phyloP scores from a whole-genome alignment of 2,797 vertebrate genomes.

The Phoeniculus purpureus region DNA sequence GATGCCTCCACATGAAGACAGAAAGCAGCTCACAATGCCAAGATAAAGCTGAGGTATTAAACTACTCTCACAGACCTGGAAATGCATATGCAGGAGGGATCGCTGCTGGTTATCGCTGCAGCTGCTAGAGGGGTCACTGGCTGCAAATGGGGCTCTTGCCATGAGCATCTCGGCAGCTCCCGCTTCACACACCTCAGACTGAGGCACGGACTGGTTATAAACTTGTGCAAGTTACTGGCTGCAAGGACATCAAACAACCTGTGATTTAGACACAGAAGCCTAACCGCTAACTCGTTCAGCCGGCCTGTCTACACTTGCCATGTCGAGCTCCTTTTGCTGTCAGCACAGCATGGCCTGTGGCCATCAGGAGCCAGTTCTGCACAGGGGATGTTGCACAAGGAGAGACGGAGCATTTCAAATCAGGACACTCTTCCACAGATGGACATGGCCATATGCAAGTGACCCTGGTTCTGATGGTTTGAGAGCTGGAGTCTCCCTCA shows the following conservation, averaged over 20 bases:
- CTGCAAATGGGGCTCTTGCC: not conserved
- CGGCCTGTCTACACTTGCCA: not conserved
- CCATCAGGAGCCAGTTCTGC: not conserved
- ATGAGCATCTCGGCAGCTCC: not conserved
- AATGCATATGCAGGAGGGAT: not conserved
- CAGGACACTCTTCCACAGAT: rapidly evolving
- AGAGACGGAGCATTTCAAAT: not conserved
- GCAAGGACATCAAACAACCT: not conserved
- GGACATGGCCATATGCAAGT: rapidly evolving
- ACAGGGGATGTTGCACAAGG: not conserved
- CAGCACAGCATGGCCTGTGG: rapidly evolving
- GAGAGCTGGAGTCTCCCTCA: not conserved
- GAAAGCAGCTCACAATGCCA: constrained; percentile 21
- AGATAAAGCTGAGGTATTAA: constrained; percentile 15
- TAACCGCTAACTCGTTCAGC: not conserved
- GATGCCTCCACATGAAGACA: constrained; percentile 58
- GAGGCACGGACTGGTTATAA: not conserved
- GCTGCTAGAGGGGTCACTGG: constrained; percentile 1
- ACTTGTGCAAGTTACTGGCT: not conserved
- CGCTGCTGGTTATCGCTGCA: not conserved
- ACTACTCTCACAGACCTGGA: not conserved
- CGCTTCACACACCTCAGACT: rapidly evolving
- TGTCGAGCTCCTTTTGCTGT: not conserved
- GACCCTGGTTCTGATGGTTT: not conserved
- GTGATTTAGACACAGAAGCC: not conserved